Evolutionary conservation across 2,888 invertebrate genomes (phyloP).

Genomic region (Physocephala rufipes): DNA sequence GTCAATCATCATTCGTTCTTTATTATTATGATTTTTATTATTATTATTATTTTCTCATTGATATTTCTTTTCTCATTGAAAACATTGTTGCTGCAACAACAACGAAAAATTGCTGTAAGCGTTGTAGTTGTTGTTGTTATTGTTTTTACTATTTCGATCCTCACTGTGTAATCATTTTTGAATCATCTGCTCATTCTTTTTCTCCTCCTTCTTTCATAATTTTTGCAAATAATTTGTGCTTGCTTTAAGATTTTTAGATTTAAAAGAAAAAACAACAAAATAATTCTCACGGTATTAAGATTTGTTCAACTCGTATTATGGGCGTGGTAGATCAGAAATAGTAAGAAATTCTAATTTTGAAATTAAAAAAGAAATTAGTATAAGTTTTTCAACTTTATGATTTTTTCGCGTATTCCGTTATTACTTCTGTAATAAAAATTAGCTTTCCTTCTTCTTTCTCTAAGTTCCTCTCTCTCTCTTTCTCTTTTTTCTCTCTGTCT

Average conservation of each 20-base stretch:
- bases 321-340: too few relatives aligned
- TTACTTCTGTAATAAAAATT: neutral
- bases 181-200: neutral
- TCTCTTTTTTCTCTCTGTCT: too few relatives aligned
- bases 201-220: neutral
- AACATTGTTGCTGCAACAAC: neutral
- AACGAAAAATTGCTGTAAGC: neutral
- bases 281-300: too few relatives aligned
- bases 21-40: too few relatives aligned
- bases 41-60: slow-evolving; percentile 37
- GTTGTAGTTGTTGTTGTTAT: neutral
- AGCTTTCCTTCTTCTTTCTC: neutral
- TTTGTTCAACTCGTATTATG: too few relatives aligned
- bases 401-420: too few relatives aligned
- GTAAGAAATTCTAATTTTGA: too few relatives aligned
- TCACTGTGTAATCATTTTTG: neutral
- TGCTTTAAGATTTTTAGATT: too few relatives aligned
- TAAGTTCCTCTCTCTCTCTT: neutral
- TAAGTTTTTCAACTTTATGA: too few relatives aligned
- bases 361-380: too few relatives aligned
- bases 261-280: too few relatives aligned
- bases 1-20: slow-evolving; percentile 45
- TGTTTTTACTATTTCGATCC: neutral
- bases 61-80: slow-evolving; percentile 38
- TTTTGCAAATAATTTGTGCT: neutral